These are phyloP conservation scores for Pempheris klunzingeri DNA, from an alignment of 2,797 vertebrate species.

Conservation along the genomic window DNA sequence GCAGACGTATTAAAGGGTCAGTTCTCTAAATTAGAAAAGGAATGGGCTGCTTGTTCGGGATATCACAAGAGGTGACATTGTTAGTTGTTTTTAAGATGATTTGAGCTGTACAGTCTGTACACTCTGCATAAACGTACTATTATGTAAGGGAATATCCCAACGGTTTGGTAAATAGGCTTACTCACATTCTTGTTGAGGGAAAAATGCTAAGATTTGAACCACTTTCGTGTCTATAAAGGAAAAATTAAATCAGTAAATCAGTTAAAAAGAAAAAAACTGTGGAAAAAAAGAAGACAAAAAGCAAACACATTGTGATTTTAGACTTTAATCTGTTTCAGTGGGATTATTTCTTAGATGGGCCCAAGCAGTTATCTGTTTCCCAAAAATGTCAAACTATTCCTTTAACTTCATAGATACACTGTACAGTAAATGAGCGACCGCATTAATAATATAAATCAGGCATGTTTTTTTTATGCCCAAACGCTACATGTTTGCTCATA, in stretches of 20 bases:
- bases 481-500: neutral
- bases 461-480: neutral
- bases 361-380: neutral
- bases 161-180: neutral
- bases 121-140: neutral
- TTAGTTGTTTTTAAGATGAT: neutral
- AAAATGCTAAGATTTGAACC: neutral
- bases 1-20: conserved; percentile 16
- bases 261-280: no score
- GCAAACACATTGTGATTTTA: no score
- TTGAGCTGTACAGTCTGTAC: neutral
- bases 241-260: no score
- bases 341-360: no score
- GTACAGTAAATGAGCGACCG: neutral
- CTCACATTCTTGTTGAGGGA: neutral
- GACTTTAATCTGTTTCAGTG: no score
- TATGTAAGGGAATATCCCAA: neutral
- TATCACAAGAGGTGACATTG: neutral
- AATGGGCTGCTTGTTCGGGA: neutral
- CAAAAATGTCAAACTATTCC: neutral
- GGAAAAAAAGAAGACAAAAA: no score
- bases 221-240: neutral
- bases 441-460: neutral
- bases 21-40: conserved; percentile 2
- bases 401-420: neutral